A percentile compares a stretch with the other conserved stretches of the same genome.
Conservation (phyloP, 2,113 vertebrate species). For the Paraplagusia blochii region DNA sequence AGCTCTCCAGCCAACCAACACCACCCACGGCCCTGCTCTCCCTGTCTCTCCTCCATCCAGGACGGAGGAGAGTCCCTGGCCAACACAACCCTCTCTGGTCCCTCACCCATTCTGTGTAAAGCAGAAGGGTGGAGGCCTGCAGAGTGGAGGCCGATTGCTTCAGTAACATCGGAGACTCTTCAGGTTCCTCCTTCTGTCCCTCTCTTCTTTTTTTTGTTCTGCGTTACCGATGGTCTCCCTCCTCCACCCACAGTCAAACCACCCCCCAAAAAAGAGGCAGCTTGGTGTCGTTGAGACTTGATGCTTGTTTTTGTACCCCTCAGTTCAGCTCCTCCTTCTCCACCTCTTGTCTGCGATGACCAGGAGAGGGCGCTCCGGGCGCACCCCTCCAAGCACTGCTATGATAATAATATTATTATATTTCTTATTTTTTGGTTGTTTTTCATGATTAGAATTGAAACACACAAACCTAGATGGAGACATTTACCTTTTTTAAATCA, state of each 20-base stretch:
- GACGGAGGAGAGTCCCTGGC: slow-evolving; percentile 64
- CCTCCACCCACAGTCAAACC: slow-evolving; percentile 25
- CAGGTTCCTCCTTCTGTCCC: slow-evolving; percentile 28
- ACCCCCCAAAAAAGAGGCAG: slow-evolving; percentile 72
- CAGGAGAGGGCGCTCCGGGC: slow-evolving; percentile 34
- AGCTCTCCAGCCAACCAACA: slow-evolving; percentile 9
- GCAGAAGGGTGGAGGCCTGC: slow-evolving; percentile 59
- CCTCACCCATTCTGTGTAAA: slow-evolving; percentile 49
- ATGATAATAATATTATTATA: slow-evolving; percentile 71
- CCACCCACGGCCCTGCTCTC: slow-evolving; percentile 6
- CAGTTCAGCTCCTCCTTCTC: slow-evolving; percentile 39
- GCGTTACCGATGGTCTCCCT: slow-evolving; percentile 31
- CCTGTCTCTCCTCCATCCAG: slow-evolving; percentile 41
- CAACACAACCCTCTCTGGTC: slow-evolving; percentile 40
- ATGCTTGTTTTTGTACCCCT: slow-evolving; percentile 65
- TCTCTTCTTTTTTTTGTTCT: slow-evolving; percentile 31
- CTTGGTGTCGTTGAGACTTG: slow-evolving; percentile 73
- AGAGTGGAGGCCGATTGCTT: slow-evolving; percentile 33
- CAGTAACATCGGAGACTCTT: slow-evolving; percentile 59
- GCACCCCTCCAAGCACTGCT: slow-evolving; percentile 73
- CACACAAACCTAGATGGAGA: slow-evolving; percentile 59
- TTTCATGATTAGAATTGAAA: slow-evolving; percentile 74
- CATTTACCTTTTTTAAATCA: slow-evolving; percentile 66
- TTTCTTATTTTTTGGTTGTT: slow-evolving; percentile 51
- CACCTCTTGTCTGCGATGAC: slow-evolving; percentile 14